These are phyloP conservation scores for Heliconius sara DNA, from an alignment of 2,888 invertebrate genomes.

Conservation along the genomic window DNA sequence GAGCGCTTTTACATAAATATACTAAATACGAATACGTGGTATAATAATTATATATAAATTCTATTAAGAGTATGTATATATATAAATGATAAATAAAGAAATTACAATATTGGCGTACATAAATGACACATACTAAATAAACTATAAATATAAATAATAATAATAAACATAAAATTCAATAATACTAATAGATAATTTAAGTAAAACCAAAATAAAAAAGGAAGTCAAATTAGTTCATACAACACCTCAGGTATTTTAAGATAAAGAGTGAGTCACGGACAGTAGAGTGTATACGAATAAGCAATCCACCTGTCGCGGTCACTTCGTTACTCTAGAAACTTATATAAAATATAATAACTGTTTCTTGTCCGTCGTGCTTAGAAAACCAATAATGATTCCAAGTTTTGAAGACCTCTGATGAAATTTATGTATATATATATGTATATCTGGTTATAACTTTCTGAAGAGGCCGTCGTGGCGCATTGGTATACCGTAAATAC, in stretches of 20 bases:
- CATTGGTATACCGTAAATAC: no score
- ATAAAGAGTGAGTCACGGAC: constrained; percentile 2
- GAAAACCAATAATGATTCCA: constrained; percentile 16
- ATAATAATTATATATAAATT: no score
- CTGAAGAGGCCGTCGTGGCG: background rate
- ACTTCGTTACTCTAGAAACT: background rate
- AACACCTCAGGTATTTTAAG: background rate
- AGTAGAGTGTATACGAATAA: constrained; percentile 14
- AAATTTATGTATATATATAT: constrained; percentile 2
- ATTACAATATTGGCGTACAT: no score
- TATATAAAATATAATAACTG: constrained; percentile 20
- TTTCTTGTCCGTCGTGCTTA: constrained; percentile 14
- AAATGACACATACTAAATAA: no score
- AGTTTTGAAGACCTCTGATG: constrained; percentile 5
- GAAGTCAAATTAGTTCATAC: background rate
- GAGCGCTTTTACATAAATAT: no score
- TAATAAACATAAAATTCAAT: background rate
- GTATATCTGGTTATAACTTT: background rate
- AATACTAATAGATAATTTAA: background rate
- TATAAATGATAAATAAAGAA: no score
- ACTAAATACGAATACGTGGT: no score
- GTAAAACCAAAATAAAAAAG: background rate
- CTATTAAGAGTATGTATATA: no score
- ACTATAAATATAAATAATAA: no score
- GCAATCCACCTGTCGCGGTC: constrained; percentile 16